Evolutionary conservation across 2,888 invertebrate genomes (phyloP).

Genomic region (Nephrocerus scutellatus): DNA sequence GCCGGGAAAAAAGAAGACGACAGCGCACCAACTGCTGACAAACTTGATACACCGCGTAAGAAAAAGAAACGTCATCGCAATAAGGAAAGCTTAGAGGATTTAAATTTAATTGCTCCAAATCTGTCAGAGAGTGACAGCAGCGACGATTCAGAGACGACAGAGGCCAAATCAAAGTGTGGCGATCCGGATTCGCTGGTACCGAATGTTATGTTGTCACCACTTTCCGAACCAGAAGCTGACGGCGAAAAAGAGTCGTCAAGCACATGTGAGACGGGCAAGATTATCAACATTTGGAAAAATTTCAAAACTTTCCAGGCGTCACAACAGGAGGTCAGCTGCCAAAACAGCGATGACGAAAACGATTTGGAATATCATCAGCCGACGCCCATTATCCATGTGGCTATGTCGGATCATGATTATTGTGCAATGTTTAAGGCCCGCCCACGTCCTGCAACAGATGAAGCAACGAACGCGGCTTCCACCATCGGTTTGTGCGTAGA

Average conservation of each 20-base stretch:
- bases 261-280: constrained; percentile 21
- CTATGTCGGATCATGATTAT: constrained; percentile 70
- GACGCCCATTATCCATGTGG: constrained; percentile 50
- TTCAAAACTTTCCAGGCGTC: constrained; percentile 35
- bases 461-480: no score
- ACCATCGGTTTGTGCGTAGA: no score
- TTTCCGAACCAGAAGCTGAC: constrained; percentile 37
- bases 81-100: constrained; percentile 51
- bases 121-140: constrained; percentile 79
- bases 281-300: constrained; percentile 40
- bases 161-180: constrained; percentile 26
- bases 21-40: constrained; percentile 23
- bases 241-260: constrained; percentile 28
- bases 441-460: constrained; percentile 8
- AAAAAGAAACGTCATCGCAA: constrained; percentile 42
- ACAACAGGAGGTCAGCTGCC: constrained; percentile 17
- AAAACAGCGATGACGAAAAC: constrained; percentile 11
- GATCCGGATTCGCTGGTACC: constrained; percentile 33
- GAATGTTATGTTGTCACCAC: constrained; percentile 41
- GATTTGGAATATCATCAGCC: constrained; percentile 21
- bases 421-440: constrained; percentile 50
- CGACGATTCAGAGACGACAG: constrained; percentile 54
- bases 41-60: constrained; percentile 31
- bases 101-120: constrained; percentile 73
- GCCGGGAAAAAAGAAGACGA: constrained; percentile 12